phyloP scores from a whole-genome alignment of 2,797 vertebrate genomes.

The Eleutherodactylus coqui region DNA sequence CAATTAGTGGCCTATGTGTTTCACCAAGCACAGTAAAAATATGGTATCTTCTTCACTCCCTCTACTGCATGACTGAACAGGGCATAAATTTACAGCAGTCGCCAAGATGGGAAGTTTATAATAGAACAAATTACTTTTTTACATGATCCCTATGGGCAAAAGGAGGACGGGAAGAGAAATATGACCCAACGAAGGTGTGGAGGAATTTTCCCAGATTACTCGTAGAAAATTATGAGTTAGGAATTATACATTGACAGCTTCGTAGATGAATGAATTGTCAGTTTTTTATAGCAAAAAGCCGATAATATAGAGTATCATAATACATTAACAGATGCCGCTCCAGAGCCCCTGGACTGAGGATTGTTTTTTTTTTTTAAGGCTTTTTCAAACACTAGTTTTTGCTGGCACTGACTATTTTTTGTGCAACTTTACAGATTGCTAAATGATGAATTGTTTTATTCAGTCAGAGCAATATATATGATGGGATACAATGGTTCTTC shows the following conservation, averaged over 20 bases:
- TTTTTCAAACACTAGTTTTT: neutral
- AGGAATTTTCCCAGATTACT: conserved; percentile 42
- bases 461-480: neutral
- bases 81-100: conserved; percentile 25
- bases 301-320: conserved; percentile 14
- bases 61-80: neutral
- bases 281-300: conserved; percentile 11
- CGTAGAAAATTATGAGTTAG: conserved; percentile 41
- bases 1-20: neutral
- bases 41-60: neutral
- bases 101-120: conserved; percentile 41
- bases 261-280: conserved; percentile 43
- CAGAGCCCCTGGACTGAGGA: neutral
- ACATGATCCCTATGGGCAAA: conserved; percentile 24
- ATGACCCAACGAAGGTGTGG: conserved; percentile 26
- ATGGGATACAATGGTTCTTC: neutral
- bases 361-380: neutral
- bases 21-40: neutral
- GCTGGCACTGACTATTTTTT: neutral
- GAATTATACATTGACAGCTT: conserved; percentile 36
- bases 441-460: neutral
- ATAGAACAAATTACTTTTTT: conserved; percentile 53
- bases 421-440: neutral
- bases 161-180: conserved; percentile 34
- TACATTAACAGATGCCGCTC: conserved; percentile 17